Conservation (phyloP, 2,888 invertebrate genomes). For the Carabus problematicus region DNA sequence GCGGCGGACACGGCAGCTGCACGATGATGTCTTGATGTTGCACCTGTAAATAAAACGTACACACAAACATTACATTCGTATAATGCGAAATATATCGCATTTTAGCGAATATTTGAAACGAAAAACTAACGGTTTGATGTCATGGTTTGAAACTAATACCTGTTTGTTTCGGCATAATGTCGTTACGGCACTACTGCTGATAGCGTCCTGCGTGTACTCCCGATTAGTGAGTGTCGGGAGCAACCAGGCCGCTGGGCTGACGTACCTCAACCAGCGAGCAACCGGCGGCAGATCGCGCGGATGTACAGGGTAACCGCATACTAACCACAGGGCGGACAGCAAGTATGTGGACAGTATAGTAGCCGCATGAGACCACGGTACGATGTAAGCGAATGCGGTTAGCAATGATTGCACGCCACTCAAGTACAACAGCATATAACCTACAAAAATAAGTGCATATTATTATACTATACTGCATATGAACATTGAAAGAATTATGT, state of each 20-base stretch:
- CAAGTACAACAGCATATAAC: slow-evolving; percentile 75
- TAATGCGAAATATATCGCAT: too few species aligned
- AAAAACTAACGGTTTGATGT: background rate
- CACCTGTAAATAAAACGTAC: slow-evolving; percentile 62
- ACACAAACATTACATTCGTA: too few species aligned
- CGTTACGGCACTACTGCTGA: slow-evolving; percentile 64
- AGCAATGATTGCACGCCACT: slow-evolving; percentile 73
- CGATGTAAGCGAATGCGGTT: slow-evolving; percentile 71
- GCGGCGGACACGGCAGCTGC: slow-evolving; percentile 80
- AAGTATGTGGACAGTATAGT: slow-evolving; percentile 67
- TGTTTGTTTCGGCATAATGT: slow-evolving; percentile 75
- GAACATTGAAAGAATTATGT: too few species aligned
- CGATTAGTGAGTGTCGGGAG: slow-evolving; percentile 70
- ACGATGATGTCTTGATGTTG: slow-evolving; percentile 88
- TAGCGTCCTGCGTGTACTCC: slow-evolving; percentile 71
- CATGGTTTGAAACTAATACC: slow-evolving; percentile 56
- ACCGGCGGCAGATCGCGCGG: slow-evolving; percentile 71
- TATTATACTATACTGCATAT: too few species aligned
- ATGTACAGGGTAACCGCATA: slow-evolving; percentile 75
- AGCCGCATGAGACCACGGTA: slow-evolving; percentile 70
- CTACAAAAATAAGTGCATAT: slow-evolving; percentile 57
- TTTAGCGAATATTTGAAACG: too few species aligned
- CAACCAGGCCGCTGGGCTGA: slow-evolving; percentile 78
- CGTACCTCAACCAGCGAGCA: slow-evolving; percentile 70
- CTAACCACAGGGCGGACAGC: slow-evolving; percentile 67